Base-by-base conservation (phyloP, 2,888 invertebrate species). In the Latheticus oryzae region DNA sequence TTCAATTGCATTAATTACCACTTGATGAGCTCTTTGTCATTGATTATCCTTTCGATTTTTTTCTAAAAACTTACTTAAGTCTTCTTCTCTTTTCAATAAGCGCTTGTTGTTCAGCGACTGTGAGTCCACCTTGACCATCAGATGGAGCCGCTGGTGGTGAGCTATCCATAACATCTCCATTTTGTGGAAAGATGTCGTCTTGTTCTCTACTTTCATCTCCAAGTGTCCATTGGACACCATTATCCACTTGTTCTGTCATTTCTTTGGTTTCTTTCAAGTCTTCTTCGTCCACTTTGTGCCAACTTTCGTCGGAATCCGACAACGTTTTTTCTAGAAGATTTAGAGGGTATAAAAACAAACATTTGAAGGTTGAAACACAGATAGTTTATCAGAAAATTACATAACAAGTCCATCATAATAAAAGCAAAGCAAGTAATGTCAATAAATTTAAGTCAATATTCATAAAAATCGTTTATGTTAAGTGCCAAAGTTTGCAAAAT, bases 101-200 rank as follows among this genome's bases (percentile, higher is more conserved):
- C 4, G 68, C 70, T 8, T 64, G 63, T 40, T 73, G 72, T 24
- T 72, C 74, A 1, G 73, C 70, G 1, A 64, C 40, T 2, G 71
- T 57, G 15, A 72, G 64, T 2, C 69, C 67, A 0, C 79, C 78
- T 73, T 77, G 74, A 67, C 82, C 78, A 72, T 82, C 62, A 68
- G 82, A 76, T 68, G 80, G 71, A 7, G 76, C 69, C 1, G 73
- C 68, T n/a, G 78, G 76, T 2, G 76, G 76, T 11, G 65, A 62
- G 57, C 66, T 67, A 12, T 75, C 71, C 13, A 62, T 52, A 32
- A 66, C 60, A 40, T 66, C 71, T n/a, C 69, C 72, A 50, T 64
- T 62, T 52, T 69, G 69, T 5, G 83, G 83, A 71, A 85, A 85
- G 8, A 75, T 78, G 58, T 85, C 85, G 45, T 76, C 73, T 9